Percentiles rank a stretch among this genome's conserved stretches.
Conservation (phyloP, 2,888 invertebrate species). For the Anticlea derivata region DNA sequence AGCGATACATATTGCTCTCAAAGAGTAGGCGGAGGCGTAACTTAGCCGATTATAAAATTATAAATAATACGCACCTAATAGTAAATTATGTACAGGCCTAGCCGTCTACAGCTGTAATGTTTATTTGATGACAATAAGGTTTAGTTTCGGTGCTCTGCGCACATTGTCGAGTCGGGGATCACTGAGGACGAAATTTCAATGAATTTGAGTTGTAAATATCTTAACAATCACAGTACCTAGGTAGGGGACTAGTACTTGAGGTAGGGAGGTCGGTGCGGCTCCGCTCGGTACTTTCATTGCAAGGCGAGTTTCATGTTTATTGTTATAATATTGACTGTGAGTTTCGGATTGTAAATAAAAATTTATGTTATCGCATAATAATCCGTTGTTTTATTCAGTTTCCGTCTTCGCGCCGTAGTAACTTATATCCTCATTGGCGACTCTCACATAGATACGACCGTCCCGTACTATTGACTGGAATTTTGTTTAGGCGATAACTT, state of each 20-base stretch:
- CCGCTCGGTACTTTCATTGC: constrained; percentile 63
- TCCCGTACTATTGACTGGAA: too few species aligned
- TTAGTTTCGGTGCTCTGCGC: constrained; percentile 37
- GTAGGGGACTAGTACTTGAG: constrained; percentile 24
- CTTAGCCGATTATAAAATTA: constrained; percentile 43
- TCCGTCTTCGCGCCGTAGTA: too few species aligned
- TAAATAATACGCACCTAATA: constrained; percentile 44
- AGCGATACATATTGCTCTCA: constrained; percentile 53
- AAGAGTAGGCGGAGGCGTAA: constrained; percentile 57
- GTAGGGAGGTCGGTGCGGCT: constrained; percentile 45
- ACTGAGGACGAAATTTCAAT: constrained; percentile 32
- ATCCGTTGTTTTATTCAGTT: constrained; percentile 48
- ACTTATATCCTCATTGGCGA: too few species aligned
- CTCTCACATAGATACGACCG: too few species aligned
- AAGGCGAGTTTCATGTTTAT: constrained; percentile 66
- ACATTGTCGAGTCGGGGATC: constrained; percentile 31
- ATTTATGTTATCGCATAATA: constrained; percentile 76
- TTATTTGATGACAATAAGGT: constrained; percentile 46
- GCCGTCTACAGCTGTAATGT: constrained; percentile 44
- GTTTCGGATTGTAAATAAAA: constrained; percentile 82
- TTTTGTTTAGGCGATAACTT: too few species aligned
- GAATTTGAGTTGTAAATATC: constrained; percentile 47
- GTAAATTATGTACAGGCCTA: constrained; percentile 62
- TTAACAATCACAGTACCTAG: constrained; percentile 53
- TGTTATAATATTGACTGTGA: constrained; percentile 68